Percentiles rank a stretch among this genome's conserved stretches.
These are phyloP conservation scores for Lottia scabra DNA, from an alignment of 2,888 invertebrate species.

Conservation along the genomic window DNA sequence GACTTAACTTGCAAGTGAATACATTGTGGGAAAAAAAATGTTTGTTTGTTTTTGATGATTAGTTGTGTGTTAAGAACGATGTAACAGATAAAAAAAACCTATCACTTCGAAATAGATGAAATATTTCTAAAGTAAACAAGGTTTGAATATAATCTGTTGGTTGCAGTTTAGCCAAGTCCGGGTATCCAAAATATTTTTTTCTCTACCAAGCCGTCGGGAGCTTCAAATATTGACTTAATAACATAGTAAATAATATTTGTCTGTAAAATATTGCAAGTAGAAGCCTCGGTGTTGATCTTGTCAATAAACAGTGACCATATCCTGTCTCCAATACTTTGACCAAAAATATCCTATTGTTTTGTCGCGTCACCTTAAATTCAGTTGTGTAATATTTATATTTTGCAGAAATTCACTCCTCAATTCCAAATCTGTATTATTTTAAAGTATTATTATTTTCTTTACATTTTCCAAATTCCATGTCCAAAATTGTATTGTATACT, in stretches of 20 bases:
- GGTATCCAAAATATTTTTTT: neutral
- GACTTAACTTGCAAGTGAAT: neutral
- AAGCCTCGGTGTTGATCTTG: neutral
- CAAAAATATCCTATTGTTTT: neutral
- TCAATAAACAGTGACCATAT: slow-evolving; percentile 4
- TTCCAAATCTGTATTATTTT: no score
- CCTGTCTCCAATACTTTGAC: neutral
- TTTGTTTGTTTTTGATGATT: neutral
- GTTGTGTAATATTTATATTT: neutral
- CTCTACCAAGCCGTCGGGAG: neutral
- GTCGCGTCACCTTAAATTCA: neutral
- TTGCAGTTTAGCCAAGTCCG: neutral
- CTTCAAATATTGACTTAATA: neutral
- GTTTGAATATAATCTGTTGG: neutral
- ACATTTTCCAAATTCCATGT: no score
- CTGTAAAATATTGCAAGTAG: slow-evolving; percentile 7
- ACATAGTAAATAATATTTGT: slow-evolving; percentile 7
- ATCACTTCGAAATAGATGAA: slow-evolving; percentile 1
- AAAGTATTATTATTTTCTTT: no score
- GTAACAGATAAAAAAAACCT: neutral
- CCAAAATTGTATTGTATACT: no score
- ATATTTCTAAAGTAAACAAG: slow-evolving; percentile 1
- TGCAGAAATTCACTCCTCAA: no score
- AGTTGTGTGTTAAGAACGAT: neutral
- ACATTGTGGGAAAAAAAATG: neutral